Conservation (phyloP, 2,797 vertebrate species). For the Falco berigora region DNA sequence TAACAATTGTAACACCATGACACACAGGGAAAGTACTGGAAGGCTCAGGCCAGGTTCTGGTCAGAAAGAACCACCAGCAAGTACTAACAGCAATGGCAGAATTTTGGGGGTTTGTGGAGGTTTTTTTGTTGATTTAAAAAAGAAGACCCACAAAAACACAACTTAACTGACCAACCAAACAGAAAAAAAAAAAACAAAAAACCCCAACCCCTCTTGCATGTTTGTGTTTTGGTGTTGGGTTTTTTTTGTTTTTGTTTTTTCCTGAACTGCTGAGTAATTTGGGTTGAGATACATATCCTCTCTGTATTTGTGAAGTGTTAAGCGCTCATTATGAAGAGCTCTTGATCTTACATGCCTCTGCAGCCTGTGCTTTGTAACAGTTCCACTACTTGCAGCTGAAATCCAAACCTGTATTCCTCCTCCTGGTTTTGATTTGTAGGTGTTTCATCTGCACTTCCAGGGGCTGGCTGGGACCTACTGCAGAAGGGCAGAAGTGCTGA, state of each 20-base stretch:
- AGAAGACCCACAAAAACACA: neutral
- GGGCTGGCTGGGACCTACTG: neutral
- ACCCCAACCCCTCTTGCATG: neutral
- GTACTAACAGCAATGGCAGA: neutral
- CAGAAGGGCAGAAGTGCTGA: neutral
- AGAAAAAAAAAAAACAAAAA: neutral
- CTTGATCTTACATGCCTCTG: neutral
- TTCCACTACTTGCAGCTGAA: neutral
- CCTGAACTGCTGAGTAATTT: neutral
- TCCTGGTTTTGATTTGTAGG: neutral
- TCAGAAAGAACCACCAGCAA: neutral
- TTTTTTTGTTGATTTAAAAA: neutral
- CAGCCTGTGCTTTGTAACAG: neutral
- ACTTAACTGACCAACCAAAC: neutral
- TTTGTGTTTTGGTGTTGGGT: no score
- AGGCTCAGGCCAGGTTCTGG: neutral
- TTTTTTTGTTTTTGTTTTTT: no score
- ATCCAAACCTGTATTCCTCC: neutral
- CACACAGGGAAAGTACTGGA: neutral
- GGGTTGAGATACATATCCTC: neutral
- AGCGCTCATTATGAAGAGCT: neutral
- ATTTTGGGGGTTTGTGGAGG: fast-evolving
- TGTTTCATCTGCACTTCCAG: neutral
- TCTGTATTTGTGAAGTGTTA: neutral
- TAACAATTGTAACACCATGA: neutral